Evolutionary conservation across 1,140 invertebrate species (phyloP), one percentile per base, ranked within the genome.

Genomic region (Zeugodacus cucurbitae): DNA sequence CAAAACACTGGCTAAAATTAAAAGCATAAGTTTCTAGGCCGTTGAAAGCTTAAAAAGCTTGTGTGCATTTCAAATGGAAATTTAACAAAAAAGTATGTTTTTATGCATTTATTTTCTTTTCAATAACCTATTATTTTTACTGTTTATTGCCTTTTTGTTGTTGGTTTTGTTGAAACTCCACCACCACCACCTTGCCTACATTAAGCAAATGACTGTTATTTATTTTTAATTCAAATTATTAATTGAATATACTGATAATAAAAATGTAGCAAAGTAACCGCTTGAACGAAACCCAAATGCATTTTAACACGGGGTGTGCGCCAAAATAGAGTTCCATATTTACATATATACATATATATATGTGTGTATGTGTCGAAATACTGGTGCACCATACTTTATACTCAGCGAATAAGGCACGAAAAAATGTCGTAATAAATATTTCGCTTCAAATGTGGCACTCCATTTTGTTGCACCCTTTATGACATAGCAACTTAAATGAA

Each of bases 111-210:
- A n/a, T n/a, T n/a, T n/a, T n/a, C n/a, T n/a, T 59, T 59, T 59
- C 32, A 32, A 29, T n/a, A n/a, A n/a, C n/a, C n/a, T n/a, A 29
- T 10, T 44, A 44, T 37, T 17, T 54, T 22, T 44, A 22, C 26
- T 54, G 3, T 82, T 48, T 82, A 17, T 82, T 82, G 74, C 74
- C 74, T 48, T 82, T 82, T 82, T 82, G 74, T 82, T 82, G 74
- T 82, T 82, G 41, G 48, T 82, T 82, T 82, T 82, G 74, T 82
- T 48, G 26, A 82, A 82, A 20, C 70, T 48, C 74, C 41, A 48
- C 74, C 6, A 44, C 67, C 67, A 74, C 67, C 67, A 41, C 32
- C 29, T 29, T n/a, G n/a, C 74, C 34, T 44, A 44, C 41, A 82
- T 41, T 82, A 26, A 48, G 41, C 29, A 82, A 82, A 37, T 82